Evolutionary conservation across 2,797 vertebrate genomes (phyloP), one percentile per base, ranked within the genome.

Genomic region (Pseudopleuronectes americanus): DNA sequence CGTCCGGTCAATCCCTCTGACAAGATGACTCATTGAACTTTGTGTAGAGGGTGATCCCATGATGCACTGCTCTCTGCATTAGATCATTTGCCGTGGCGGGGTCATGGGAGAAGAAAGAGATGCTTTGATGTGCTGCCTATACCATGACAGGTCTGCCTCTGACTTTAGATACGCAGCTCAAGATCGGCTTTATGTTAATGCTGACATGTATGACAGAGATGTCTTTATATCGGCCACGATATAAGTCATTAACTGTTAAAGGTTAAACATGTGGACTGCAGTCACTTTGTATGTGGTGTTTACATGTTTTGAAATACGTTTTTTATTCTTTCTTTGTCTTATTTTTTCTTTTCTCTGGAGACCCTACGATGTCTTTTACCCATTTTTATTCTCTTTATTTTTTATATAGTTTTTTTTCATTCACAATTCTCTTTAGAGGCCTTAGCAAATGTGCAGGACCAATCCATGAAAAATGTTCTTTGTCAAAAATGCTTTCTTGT

Each of bases 21-120:
- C 79, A 67, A 59, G 74, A 76, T 79, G 71, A 85, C 72, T 84
- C 74, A 57, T 17, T 88, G 74, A 80, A 81, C 80, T 67, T 64
- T 68, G 58, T 69, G 48, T 54, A 26, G 64, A 74, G 41, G 67
- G 49, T 57, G 43, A 57, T 76, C 49, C 64, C 55, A 56, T 49
- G 71, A 67, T 77, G 26, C 67, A 63, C 8, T 10, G 23, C 62
- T 41, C 52, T 68, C 64, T 72, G 67, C 49, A 53, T 65, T 4
- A 23, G 26, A 76, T 63, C 45, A 78, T 80, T 57, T 55, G 48
- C 73, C 52, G 52, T 31, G 43, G 36, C 43, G 6, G 41, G 71
- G 76, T 79, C 64, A 48, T 7, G 8, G 19, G 16, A 51, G 21
- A 54, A 65, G 43, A 31, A 53, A n/a, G 36, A 52, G 17, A 3